Evolutionary conservation across 2,888 invertebrate genomes (phyloP).

Genomic region (Keiferia lycopersicella): DNA sequence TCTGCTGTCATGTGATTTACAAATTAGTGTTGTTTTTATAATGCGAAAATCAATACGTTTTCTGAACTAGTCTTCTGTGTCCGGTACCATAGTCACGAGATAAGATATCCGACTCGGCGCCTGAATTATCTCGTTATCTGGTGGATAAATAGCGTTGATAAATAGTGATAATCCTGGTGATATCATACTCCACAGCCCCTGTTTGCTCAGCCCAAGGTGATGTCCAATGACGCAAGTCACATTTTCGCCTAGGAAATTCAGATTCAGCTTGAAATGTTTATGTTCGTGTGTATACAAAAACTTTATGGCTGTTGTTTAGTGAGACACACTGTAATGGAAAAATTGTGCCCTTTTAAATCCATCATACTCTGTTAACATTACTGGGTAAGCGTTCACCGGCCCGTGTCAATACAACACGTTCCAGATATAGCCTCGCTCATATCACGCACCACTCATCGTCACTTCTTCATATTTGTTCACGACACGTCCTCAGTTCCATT

Average conservation of each 20-base stretch:
- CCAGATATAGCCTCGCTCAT: constrained; percentile 18
- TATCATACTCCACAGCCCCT: constrained; percentile 53
- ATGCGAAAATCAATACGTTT: neutral
- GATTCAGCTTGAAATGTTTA: neutral
- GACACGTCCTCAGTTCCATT: constrained; percentile 56
- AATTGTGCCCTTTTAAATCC: neutral
- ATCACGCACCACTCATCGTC: constrained; percentile 22
- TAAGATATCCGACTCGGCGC: constrained; percentile 44
- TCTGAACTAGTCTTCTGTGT: neutral
- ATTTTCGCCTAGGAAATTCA: constrained; percentile 4
- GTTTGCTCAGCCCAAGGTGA: constrained; percentile 45
- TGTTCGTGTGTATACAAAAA: neutral
- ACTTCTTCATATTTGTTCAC: constrained; percentile 51
- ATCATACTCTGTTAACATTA: neutral
- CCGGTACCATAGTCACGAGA: constrained; percentile 23
- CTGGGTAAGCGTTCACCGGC: neutral
- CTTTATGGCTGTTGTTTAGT: neutral
- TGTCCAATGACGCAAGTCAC: constrained; percentile 27
- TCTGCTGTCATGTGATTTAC: neutral
- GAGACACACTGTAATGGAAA: neutral
- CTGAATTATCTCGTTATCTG: constrained; percentile 58
- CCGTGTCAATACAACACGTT: constrained; percentile 18
- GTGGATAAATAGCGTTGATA: constrained; percentile 44
- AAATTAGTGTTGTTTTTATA: neutral
- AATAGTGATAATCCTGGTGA: constrained; percentile 66